Conservation (phyloP, 2,797 vertebrate genomes). For the Catamblyrhynchus diadema region DNA sequence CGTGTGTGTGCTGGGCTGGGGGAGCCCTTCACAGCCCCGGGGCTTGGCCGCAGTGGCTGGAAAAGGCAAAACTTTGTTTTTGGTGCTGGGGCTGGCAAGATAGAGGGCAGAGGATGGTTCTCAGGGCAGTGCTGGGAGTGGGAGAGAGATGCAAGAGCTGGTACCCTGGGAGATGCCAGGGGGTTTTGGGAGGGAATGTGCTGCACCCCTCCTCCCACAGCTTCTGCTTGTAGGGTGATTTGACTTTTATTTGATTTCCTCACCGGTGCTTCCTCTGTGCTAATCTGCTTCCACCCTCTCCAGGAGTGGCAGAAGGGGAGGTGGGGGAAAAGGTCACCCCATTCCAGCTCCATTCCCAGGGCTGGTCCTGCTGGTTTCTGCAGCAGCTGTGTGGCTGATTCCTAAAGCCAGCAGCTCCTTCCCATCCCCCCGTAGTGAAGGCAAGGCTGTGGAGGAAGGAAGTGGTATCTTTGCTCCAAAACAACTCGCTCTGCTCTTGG, state of each 20-base stretch:
- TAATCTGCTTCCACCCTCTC: neutral
- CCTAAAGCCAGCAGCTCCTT: neutral
- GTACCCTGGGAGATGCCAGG: neutral
- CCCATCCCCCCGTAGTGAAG: neutral
- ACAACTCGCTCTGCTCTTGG: neutral
- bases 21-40: neutral
- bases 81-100: neutral
- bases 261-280: neutral
- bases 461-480: neutral
- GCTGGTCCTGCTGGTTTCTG: neutral
- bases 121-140: neutral
- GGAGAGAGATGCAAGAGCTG: neutral
- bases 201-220: accelerated
- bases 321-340: neutral
- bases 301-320: neutral
- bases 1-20: accelerated
- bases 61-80: neutral
- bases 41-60: neutral
- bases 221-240: neutral
- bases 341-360: accelerated
- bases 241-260: neutral
- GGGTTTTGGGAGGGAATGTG: neutral
- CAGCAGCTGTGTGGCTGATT: neutral
- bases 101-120: neutral
- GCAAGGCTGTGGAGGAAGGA: neutral